Evolutionary conservation across 2,797 vertebrate species (phyloP), one percentile per base, ranked within the genome.

Genomic region (Emys orbicularis): DNA sequence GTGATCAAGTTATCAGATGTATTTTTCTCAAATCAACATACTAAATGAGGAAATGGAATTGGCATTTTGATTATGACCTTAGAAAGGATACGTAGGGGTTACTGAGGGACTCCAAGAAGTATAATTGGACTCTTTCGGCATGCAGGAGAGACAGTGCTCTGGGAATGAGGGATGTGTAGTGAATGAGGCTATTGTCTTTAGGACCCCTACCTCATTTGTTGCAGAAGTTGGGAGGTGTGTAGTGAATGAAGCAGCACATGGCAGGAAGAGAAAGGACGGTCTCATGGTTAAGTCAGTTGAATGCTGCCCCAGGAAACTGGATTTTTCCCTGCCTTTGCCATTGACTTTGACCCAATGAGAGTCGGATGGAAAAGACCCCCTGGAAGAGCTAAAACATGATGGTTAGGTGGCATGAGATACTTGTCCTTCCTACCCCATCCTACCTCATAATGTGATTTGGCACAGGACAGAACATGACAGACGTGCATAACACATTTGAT

Each of bases 201-300:
- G 31, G 15, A 34, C 31, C 59, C 59, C 29, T 8, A 6, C 8
- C 59, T 61, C 59, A 34, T 68, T 68, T 68, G 16, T n/a, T 68
- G 61, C 34, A 68, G 34, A 21, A 19, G 61, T 0, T 0, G 41
- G 81, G 53, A 12, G 34, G 88, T 11, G 5, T 83, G 27, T 53
- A 83, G 34, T 44, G 41, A 16, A 37, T n/a, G 29, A 65, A 34
- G 61, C 34, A 65, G 61, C 16, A 16, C 8, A 65, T 65, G 34
- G 61, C 34, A 19, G 34, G 18, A 65, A n/a, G 34, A n/a, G 34
- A 65, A 65, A 29, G 34, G 61, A 65, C 10, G 61, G 25, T 76
- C 16, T 76, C 59, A 61, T 88, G 12, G 2, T 19, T 76, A 11
- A 47, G 59, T 12, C 41, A 5, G 2, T 11, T 0, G 0, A 88